Conservation (phyloP, 2,113 vertebrate species). For the Anolis carolinensis region DNA sequence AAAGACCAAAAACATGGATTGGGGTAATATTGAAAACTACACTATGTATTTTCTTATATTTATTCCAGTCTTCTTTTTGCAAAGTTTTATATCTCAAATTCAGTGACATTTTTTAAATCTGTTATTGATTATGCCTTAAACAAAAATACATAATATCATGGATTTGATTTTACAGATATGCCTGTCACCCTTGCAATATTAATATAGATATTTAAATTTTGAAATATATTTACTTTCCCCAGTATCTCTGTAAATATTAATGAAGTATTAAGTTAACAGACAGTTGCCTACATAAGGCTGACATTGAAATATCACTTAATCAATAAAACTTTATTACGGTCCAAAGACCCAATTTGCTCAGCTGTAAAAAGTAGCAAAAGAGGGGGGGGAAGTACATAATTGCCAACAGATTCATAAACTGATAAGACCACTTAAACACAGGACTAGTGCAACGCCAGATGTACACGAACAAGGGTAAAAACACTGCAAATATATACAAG, state of each 20-base stretch:
- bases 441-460: no score
- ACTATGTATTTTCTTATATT: neutral
- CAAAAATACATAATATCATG: neutral
- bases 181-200: neutral
- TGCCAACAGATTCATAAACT: no score
- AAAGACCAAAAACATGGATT: neutral
- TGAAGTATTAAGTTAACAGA: neutral
- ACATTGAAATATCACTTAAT: neutral
- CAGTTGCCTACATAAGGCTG: neutral
- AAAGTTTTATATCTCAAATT: neutral
- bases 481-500: no score
- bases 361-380: no score
- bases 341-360: no score
- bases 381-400: no score
- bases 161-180: neutral
- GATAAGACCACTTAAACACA: no score
- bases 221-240: neutral
- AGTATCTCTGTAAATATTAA: neutral
- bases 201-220: neutral
- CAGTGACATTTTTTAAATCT: neutral
- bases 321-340: no score
- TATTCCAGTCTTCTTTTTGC: neutral
- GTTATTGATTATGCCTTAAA: neutral
- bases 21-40: neutral
- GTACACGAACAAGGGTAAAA: no score